Base-by-base conservation (phyloP, 2,888 invertebrate species). In the Morpho deidamia region DNA sequence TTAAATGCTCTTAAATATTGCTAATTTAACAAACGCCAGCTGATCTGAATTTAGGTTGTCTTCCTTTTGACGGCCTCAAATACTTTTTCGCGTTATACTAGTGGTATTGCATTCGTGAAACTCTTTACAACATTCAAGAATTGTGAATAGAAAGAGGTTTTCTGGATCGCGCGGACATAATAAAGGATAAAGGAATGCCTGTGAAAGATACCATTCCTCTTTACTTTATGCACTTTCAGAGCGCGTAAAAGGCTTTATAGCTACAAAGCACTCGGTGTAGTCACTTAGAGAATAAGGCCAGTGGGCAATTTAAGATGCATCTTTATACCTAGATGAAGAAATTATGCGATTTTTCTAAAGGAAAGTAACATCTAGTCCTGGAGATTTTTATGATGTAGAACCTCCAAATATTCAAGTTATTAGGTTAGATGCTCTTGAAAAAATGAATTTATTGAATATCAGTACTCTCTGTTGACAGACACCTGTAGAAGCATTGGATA, bases 251-350 rank as follows among this genome's bases (percentile, higher is more conserved):
- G 11, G 11, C 9, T 46, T 32, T 38, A 35, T 38, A 51, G 43
- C 42, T 34, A 46, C 48, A 53, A 56, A 52, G 35, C 53, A 44
- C 40, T 52, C 52, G 34, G 48, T 48, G n/a, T 44, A 52, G 44
- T 49, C 53, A 45, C 41, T 56, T 39, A 38, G 38, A 40, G 40
- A 40, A 34, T 45, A 41, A 49, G 42, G 37, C 37, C 49, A 23
- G 12, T 38, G 14, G 34, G 45, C 11, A 41, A 8, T 14, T 8
- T 8, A 41, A 14, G n/a, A n/a, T n/a, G 14, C 11, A 23, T 23
- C 40, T 40, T 11, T 2, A 41, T 8, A 41, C 11, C 8, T 41
- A 23, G 23, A 23, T 23, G 23, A 23, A 1, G 4, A 23, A 23
- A 23, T 5, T 23, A 23, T 23, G 23, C 23, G 23, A 23, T 3